A percentile compares a stretch with the other conserved stretches of the same genome.
phyloP scores from a whole-genome alignment of 2,888 invertebrate species.

The Callyntrura guangdongensis region DNA sequence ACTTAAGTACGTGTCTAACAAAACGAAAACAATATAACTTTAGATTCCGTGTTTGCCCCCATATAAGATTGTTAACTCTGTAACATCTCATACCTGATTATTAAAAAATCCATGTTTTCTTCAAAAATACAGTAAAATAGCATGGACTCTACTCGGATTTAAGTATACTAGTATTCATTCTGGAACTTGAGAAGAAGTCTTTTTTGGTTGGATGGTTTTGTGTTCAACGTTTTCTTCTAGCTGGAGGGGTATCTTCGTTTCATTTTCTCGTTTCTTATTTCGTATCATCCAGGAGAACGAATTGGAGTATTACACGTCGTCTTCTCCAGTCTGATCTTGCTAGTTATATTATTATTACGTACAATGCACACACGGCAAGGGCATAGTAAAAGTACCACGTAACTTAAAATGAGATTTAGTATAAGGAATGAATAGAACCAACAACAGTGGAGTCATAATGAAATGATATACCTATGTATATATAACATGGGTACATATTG shows the following conservation, averaged over 20 bases:
- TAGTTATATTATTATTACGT: slow-evolving; percentile 41
- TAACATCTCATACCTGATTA: too few relatives aligned
- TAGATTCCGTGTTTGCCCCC: too few relatives aligned
- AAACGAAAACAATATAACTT: too few relatives aligned
- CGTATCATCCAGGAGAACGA: slow-evolving; percentile 48
- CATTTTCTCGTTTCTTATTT: slow-evolving; percentile 68
- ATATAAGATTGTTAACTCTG: too few relatives aligned
- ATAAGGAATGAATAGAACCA: slow-evolving; percentile 33
- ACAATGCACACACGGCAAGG: too few relatives aligned
- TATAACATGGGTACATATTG: slow-evolving; percentile 44
- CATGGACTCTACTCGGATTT: not conserved
- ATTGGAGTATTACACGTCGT: not conserved
- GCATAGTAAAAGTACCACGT: too few relatives aligned
- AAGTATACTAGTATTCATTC: not conserved
- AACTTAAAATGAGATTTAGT: slow-evolving; percentile 37
- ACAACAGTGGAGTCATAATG: not conserved
- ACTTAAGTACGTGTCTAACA: too few relatives aligned
- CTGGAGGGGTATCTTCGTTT: slow-evolving; percentile 73
- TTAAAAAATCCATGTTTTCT: slow-evolving; percentile 25
- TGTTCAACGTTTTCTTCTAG: slow-evolving; percentile 52
- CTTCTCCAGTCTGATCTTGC: slow-evolving; percentile 29
- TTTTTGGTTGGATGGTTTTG: slow-evolving; percentile 31
- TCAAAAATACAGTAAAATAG: not conserved
- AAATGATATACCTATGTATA: slow-evolving; percentile 1
- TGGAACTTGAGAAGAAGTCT: not conserved